Evolutionary conservation across 2,797 vertebrate species (phyloP).

Genomic region (Xiphophorus birchmanni): DNA sequence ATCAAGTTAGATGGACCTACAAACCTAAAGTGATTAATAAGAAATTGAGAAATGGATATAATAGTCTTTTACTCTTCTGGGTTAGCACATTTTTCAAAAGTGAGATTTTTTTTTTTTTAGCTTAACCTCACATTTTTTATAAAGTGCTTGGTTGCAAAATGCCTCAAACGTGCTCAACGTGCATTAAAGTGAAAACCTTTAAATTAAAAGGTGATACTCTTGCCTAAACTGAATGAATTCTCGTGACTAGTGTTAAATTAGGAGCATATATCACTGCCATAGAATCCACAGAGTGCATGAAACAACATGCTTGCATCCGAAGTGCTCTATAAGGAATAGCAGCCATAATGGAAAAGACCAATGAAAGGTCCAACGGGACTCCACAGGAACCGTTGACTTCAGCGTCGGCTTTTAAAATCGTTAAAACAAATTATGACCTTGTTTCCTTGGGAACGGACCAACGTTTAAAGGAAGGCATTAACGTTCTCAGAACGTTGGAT

Average conservation of each 20-base stretch:
- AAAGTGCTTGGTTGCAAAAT: slow-evolving; percentile 17
- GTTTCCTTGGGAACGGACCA: slow-evolving; percentile 29
- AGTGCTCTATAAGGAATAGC: slow-evolving; percentile 42
- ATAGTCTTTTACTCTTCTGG: not conserved
- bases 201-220: not conserved
- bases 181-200: slow-evolving; percentile 5
- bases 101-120: not conserved
- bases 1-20: not conserved
- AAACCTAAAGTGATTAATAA: not conserved
- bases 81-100: not conserved
- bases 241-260: slow-evolving; percentile 39
- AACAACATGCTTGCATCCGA: slow-evolving; percentile 44
- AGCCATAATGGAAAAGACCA: slow-evolving; percentile 31
- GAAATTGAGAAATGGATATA: not conserved
- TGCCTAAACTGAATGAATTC: not conserved
- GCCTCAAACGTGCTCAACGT: slow-evolving; percentile 29
- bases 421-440: slow-evolving; percentile 46
- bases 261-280: slow-evolving; percentile 53
- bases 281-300: slow-evolving; percentile 15
- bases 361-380: slow-evolving; percentile 38
- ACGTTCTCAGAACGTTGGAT: slow-evolving; percentile 22
- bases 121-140: slow-evolving; percentile 40
- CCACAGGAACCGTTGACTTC: slow-evolving; percentile 29
- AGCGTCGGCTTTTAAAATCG: slow-evolving; percentile 61
- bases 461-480: slow-evolving; percentile 57